Base-by-base conservation (phyloP, 2,888 invertebrate genomes). In the Alentia gelatinosa region DNA sequence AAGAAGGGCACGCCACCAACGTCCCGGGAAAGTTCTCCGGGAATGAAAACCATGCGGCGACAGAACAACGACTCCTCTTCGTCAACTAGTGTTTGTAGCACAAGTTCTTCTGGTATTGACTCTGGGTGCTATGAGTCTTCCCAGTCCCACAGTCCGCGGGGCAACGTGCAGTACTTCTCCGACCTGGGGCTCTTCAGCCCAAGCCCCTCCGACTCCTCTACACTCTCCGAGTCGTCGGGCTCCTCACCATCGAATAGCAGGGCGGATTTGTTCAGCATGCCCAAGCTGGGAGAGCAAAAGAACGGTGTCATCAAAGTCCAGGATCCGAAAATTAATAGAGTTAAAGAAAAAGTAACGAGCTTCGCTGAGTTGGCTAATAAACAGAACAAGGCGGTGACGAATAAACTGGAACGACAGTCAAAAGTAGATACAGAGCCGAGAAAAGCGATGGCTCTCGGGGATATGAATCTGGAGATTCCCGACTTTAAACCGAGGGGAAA, bases 71-170 rank as follows among this genome's bases (percentile, higher is more conserved):
- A 89, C 56, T 91, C 92, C 9, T 68, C 47, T 19, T 91, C 91
- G 23, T 89, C 89, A 26, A 89, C 68, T 90, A 93, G 93, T 86
- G 79, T 89, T 50, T 92, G 92, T 86, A 93, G 93, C 79, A 92
- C 92, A 30, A 93, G 92, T 90, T 93, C 93, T 19, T 93, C 93
- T n/a, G 93, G 93, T 23, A 93, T 93, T 63, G 92, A 93, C 79
- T 91, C 93, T n/a, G 93, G 90, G 39, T 90, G 83, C 40, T 84
- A 90, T 30, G 90, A 86, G 39, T 91, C 91, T 89, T 89, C 89
- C 40, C 63, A 74, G 74, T 74, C 89, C 74, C 89, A 89, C 40
- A 74, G 89, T 89, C 63, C 86, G 30, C 86, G 86, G 4, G 50
- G 33, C 30, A 86, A 86, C 50, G 50, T 35, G 86, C 86, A 42